Evolutionary conservation across 1,140 invertebrate species (phyloP), one percentile per base, ranked within the genome.

Genomic region (Linepithema humile): DNA sequence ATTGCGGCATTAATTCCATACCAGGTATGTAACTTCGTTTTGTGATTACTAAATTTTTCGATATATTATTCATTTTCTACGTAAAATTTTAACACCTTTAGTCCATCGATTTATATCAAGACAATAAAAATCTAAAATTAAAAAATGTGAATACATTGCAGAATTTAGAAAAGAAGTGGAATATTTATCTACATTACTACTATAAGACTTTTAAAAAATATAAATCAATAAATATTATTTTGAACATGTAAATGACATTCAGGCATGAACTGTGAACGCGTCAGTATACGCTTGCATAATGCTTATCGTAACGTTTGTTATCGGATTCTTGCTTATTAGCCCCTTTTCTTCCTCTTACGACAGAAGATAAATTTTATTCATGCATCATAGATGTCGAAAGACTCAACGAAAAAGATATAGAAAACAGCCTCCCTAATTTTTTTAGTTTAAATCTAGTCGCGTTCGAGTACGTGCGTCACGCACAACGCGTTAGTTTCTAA

Each of bases 1-100:
- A 99, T 93, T 99, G 99, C 95, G 99, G 99, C 53, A 99, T 99
- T 73, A 99, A 99, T 94, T 96, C 97, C 4, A 97, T 99, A 87
- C 96, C 97, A 95, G 98, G 98, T 99, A 95, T 9, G 20, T 48
- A 57, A 26, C 15, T 64, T 43, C 6, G 17, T 43, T 29, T 53
- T 38, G 35, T 32, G 6, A n/a, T n/a, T n/a, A n/a, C n/a, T n/a
- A n/a, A n/a, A n/a, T 55, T 72, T 15, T 43, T 6, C 23, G 17
- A 43, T 6, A 32, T 3, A 1, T 74, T 45, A n/a, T n/a, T n/a
- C n/a, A n/a, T n/a, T n/a, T n/a, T n/a, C n/a, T n/a, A n/a, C n/a
- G n/a, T n/a, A n/a, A n/a, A n/a, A n/a, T n/a, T n/a, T n/a, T n/a
- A n/a, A n/a, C n/a, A n/a, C n/a, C n/a, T n/a, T n/a, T n/a, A n/a